A percentile compares a stretch with the other conserved stretches of the same genome.
phyloP scores from a whole-genome alignment of 1,140 invertebrate species.

The Neodiprion virginianus region DNA sequence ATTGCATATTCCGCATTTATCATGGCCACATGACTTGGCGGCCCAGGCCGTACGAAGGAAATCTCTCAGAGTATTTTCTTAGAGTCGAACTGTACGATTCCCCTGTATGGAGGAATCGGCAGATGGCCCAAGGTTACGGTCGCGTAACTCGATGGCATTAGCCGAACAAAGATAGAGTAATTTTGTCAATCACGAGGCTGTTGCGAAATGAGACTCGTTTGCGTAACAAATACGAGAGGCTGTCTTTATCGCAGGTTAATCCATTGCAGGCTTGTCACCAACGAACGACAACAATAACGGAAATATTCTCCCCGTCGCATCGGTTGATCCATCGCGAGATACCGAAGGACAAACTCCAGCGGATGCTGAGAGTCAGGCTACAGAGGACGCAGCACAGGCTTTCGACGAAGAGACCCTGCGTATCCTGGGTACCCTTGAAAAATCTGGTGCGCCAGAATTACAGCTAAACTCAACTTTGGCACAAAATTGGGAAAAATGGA shows the following conservation, averaged over 20 bases:
- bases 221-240: background rate
- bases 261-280: too few relatives aligned
- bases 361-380: too few relatives aligned
- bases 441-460: slow-evolving; percentile 2
- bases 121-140: background rate
- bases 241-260: too few relatives aligned
- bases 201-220: slow-evolving; percentile 1
- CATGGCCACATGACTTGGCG: too few relatives aligned
- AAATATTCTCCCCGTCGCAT: too few relatives aligned
- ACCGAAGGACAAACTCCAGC: too few relatives aligned
- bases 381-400: background rate
- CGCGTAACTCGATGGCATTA: background rate
- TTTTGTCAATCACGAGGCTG: background rate
- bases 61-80: too few relatives aligned
- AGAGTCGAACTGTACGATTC: too few relatives aligned
- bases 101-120: background rate
- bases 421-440: background rate
- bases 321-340: too few relatives aligned
- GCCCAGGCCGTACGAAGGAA: too few relatives aligned
- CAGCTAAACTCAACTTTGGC: background rate
- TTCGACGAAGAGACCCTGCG: slow-evolving; percentile 1
- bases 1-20: too few relatives aligned
- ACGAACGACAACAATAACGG: too few relatives aligned
- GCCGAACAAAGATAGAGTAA: slow-evolving; percentile 1
- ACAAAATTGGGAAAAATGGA: slow-evolving; percentile 5